Percentiles rank a stretch among this genome's conserved stretches.
Conservation (phyloP, 2,888 invertebrate genomes). For the Drosophila melanosoma region DNA sequence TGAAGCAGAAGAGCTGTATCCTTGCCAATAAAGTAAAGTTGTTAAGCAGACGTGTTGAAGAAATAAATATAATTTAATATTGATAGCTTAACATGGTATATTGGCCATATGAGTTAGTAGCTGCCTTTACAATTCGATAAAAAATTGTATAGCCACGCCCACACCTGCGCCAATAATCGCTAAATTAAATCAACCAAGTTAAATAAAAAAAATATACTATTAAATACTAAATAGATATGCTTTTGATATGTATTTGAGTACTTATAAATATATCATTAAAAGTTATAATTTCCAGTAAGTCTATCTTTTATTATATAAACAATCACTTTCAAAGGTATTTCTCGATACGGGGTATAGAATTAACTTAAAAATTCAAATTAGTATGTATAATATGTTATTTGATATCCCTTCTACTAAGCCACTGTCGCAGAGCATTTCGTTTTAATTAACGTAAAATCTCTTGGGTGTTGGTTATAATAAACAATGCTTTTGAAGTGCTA, state of each 20-base stretch:
- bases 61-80: not conserved
- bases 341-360: not conserved
- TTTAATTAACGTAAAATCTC: slow-evolving; percentile 17
- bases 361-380: too few relatives aligned
- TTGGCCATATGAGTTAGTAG: too few relatives aligned
- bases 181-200: not conserved
- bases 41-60: not conserved
- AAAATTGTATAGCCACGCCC: too few relatives aligned
- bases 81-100: not conserved
- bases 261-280: not conserved
- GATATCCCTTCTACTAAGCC: not conserved
- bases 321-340: not conserved
- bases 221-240: not conserved
- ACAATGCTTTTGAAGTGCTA: slow-evolving; percentile 50
- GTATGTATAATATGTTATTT: not conserved
- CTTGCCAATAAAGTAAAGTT: not conserved
- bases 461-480: slow-evolving; percentile 14
- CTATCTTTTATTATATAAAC: not conserved
- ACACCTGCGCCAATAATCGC: not conserved
- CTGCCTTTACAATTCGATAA: too few relatives aligned
- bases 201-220: not conserved
- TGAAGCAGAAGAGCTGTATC: not conserved
- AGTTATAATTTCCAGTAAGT: not conserved
- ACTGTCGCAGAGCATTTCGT: not conserved
- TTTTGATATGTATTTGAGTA: too few relatives aligned